Evolutionary conservation across 2,113 vertebrate genomes (phyloP).

Genomic region (Eulacestoma nigropectus): DNA sequence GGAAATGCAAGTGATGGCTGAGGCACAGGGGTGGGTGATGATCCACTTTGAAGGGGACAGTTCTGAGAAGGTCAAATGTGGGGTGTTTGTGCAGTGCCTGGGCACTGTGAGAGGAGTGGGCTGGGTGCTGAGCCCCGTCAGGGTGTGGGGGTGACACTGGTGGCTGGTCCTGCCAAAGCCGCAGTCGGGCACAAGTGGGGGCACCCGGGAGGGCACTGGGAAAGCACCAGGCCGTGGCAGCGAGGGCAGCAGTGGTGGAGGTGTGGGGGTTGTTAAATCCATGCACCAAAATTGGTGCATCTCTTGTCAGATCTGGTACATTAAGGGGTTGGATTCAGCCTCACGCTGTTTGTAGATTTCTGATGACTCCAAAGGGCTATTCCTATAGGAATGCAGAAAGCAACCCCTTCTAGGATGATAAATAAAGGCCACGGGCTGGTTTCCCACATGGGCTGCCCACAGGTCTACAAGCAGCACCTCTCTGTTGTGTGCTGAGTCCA

Average conservation of each 20-base stretch:
- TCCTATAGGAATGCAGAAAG: background rate
- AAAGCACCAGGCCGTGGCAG: background rate
- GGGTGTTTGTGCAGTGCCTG: background rate
- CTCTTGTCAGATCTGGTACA: background rate
- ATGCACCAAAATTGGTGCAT: background rate
- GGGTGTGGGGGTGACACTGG: too few species aligned
- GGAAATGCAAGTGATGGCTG: background rate
- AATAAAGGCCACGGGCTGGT: background rate
- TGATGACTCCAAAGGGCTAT: background rate
- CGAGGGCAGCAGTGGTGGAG: background rate
- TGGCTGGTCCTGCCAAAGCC: background rate
- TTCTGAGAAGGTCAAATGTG: background rate
- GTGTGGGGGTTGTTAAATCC: background rate
- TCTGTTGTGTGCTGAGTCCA: background rate
- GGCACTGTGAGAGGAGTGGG: background rate
- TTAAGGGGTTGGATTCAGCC: background rate
- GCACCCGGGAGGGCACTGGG: background rate
- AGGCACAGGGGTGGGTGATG: background rate
- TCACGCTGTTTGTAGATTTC: background rate
- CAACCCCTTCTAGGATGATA: background rate
- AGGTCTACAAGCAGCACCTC: background rate
- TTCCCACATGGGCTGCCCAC: background rate
- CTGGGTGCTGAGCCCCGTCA: background rate
- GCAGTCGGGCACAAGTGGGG: accelerated
- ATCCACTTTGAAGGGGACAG: background rate